phyloP scores from a whole-genome alignment of 2,113 vertebrate genomes.

The Typhlomys cinereus region DNA sequence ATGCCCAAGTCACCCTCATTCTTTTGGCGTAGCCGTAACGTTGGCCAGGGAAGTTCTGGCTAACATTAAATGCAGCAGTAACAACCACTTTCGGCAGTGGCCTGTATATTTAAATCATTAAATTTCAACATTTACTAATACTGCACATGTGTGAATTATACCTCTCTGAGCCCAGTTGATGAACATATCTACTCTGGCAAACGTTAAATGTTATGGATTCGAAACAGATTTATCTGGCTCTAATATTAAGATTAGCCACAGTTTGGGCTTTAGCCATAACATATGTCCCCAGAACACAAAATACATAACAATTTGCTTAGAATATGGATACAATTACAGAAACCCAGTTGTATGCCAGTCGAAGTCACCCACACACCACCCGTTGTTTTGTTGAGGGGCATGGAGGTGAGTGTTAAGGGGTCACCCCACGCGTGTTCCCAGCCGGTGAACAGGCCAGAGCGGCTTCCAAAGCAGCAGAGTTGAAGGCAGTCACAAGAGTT shows the following conservation, averaged over 20 bases:
- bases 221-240: slow-evolving; percentile 79
- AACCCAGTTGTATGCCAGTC: neutral
- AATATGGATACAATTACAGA: slow-evolving; percentile 68
- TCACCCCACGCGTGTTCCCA: too few species aligned
- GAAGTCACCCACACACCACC: neutral
- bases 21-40: slow-evolving; percentile 45
- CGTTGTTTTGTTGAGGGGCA: neutral
- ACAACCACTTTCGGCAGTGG: slow-evolving; percentile 60
- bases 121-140: slow-evolving; percentile 74
- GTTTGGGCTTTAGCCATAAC: slow-evolving; percentile 77
- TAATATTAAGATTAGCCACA: slow-evolving; percentile 81
- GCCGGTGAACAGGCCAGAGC: neutral
- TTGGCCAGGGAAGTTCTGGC: slow-evolving; percentile 69
- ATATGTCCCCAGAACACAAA: slow-evolving; percentile 76
- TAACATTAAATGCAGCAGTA: slow-evolving; percentile 45
- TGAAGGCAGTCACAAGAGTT: neutral
- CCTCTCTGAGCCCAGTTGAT: slow-evolving; percentile 73
- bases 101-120: slow-evolving; percentile 72
- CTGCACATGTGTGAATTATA: slow-evolving; percentile 77
- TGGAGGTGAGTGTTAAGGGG: neutral
- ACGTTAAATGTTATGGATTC: slow-evolving; percentile 75
- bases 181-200: slow-evolving; percentile 77
- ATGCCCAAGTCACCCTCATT: slow-evolving; percentile 34
- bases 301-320: slow-evolving; percentile 69
- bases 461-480: neutral